phyloP scores from a whole-genome alignment of 1,140 invertebrate genomes.

The Venturia canescens region DNA sequence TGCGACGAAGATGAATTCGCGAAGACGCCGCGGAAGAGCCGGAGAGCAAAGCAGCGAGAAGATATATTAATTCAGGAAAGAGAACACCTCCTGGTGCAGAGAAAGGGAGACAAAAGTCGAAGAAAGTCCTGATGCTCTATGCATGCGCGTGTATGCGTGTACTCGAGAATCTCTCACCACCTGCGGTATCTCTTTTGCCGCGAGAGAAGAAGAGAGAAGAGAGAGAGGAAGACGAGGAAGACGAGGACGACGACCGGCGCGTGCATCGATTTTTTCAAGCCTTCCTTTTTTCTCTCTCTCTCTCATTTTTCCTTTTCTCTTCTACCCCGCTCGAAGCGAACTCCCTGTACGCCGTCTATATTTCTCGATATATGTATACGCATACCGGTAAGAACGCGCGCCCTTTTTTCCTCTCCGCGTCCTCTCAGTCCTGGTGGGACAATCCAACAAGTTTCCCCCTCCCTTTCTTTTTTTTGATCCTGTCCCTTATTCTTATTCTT shows the following conservation, averaged over 20 bases:
- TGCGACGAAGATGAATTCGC: constrained; percentile 36
- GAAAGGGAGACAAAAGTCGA: constrained; percentile 38
- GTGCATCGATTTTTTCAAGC: constrained; percentile 39
- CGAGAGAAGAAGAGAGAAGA: neutral
- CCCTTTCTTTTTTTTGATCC: too few relatives aligned
- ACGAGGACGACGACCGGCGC: constrained; percentile 41
- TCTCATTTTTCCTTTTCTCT: too few relatives aligned
- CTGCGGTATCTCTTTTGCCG: constrained; percentile 34
- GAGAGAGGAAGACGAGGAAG: constrained; percentile 47
- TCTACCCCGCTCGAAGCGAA: neutral
- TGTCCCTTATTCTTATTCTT: neutral
- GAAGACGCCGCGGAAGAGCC: constrained; percentile 26
- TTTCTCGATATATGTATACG: neutral
- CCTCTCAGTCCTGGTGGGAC: too few relatives aligned
- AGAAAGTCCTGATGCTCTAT: constrained; percentile 31
- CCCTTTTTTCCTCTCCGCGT: too few relatives aligned
- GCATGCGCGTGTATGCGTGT: constrained; percentile 13
- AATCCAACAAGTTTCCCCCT: neutral
- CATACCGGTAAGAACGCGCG: too few relatives aligned
- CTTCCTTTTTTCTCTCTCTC: constrained; percentile 8
- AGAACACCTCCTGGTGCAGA: neutral
- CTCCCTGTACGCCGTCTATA: neutral
- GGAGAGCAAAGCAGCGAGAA: neutral
- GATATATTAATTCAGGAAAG: neutral
- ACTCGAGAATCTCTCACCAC: constrained; percentile 52